Conservation (phyloP, 1,140 invertebrate species). For the Drosophila orosa region DNA sequence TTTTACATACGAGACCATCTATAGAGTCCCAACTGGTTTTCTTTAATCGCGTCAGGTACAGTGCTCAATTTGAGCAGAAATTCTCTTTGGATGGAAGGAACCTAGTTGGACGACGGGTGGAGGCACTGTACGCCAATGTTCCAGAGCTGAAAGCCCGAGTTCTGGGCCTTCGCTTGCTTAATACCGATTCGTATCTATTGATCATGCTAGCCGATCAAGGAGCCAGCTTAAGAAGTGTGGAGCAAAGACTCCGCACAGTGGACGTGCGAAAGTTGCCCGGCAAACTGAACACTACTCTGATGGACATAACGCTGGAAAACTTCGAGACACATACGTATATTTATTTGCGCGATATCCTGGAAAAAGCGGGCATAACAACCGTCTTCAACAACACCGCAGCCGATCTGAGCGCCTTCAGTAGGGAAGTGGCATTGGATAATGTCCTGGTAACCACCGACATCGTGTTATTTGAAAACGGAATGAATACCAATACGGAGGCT, state of each 20-base stretch:
- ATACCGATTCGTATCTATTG: background rate
- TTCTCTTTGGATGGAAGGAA: background rate
- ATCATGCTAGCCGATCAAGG: background rate
- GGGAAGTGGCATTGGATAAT: background rate
- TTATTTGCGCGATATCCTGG: background rate
- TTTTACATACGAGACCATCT: background rate
- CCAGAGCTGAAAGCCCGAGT: background rate
- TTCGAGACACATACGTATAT: background rate
- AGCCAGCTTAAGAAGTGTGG: background rate
- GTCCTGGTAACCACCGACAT: background rate
- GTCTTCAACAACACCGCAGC: background rate
- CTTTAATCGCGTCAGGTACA: background rate
- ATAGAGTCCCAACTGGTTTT: background rate
- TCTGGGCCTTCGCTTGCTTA: background rate
- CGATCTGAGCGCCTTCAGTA: background rate
- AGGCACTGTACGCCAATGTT: background rate
- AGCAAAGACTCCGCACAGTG: background rate
- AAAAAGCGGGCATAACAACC: background rate
- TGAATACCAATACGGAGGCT: background rate
- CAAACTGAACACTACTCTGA: background rate
- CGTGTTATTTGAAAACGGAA: background rate
- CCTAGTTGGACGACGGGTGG: background rate
- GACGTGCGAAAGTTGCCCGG: conserved; percentile 7
- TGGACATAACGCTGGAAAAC: background rate
- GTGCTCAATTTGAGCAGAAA: background rate